Evolutionary conservation across 2,888 invertebrate species (phyloP), one percentile per base, ranked within the genome.

Genomic region (Merodon equestris): DNA sequence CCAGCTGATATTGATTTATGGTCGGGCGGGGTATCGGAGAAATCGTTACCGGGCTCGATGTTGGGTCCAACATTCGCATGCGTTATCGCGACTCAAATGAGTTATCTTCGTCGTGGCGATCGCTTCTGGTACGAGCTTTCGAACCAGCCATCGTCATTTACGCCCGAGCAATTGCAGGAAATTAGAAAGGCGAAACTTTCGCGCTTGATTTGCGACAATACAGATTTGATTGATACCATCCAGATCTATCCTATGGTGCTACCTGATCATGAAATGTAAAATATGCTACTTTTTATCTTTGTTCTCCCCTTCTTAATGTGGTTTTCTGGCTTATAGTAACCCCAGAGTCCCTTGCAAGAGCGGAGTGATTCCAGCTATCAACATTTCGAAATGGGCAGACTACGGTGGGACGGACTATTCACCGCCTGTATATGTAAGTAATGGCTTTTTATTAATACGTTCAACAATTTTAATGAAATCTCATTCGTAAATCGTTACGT

Each of bases 121-220:
- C 92, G 97, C 87, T 97, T 97, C 88, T 98, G 97, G 97, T 97
- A 96, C 86, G 97, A 97, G 89, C 90, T 97, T 66, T 95, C 95
- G 18, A 94, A 96, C 87, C 96, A 96, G 89, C 97, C 97, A 0
- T 96, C 97, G 36, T 95, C 96, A 0, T 97, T 97, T 89, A 95
- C 95, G 3, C 93, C 93, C 82, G 96, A 95, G 84, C 97, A 97
- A 90, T 89, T 97, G 42, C 91, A 92, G 82, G 96, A 97, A 89
- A 91, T 97, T 73, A 91, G 94, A 51, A 96, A 97, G 89, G 90
- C 93, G 0, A 92, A 95, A 84, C 89, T 97, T 7, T 93, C 96
- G 0, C 92, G 96, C 77, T 89, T 97, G 57, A 95, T 97, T 83
- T 97, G 97, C 86, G 97, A 97, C 88, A 97, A 97, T 86, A 96